Conservation (phyloP, 2,888 invertebrate genomes). For the Meiosimyza platycephala region DNA sequence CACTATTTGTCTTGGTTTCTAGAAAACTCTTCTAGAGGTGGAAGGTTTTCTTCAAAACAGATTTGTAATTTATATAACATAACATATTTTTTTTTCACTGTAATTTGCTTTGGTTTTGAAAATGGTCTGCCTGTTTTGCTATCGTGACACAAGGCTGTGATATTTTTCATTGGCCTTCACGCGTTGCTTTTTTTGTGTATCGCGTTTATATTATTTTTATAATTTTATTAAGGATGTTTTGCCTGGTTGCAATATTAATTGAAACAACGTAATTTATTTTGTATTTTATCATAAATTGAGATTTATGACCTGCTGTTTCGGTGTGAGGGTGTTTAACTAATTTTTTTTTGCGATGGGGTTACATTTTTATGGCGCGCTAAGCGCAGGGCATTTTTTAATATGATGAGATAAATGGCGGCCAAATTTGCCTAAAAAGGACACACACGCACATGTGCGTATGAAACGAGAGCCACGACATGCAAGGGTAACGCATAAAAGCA, state of each 20-base stretch:
- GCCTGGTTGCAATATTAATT: conserved; percentile 19
- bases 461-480: neutral
- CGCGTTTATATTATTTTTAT: neutral
- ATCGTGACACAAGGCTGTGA: conserved; percentile 25
- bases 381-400: neutral
- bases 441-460: neutral
- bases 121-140: neutral
- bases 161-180: conserved; percentile 16
- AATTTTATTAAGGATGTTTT: too few species aligned
- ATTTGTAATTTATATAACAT: too few species aligned
- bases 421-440: conserved; percentile 13
- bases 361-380: conserved; percentile 5
- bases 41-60: too few species aligned
- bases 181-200: neutral
- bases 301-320: conserved; percentile 15
- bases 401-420: neutral
- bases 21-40: too few species aligned
- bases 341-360: conserved; percentile 11
- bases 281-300: conserved; percentile 33
- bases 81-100: too few species aligned
- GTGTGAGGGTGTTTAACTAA: neutral
- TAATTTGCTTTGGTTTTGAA: neutral
- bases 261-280: conserved; percentile 32
- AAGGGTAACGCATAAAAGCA: conserved; percentile 6
- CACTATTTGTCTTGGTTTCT: too few species aligned